Conservation (phyloP, 2,113 vertebrate genomes). For the Elachura formosa region DNA sequence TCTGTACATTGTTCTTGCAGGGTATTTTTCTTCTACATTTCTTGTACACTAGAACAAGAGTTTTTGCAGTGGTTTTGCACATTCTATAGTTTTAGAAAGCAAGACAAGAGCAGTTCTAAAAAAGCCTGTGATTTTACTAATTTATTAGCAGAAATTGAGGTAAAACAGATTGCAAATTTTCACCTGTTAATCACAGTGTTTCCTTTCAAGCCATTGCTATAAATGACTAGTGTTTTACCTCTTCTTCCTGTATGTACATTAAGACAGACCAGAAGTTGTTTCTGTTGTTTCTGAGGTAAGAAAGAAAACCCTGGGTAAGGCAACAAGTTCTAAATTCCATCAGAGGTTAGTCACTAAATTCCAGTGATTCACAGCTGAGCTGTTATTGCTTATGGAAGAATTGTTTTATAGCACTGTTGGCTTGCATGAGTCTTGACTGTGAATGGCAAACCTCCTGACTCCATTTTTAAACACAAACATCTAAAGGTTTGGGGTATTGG, state of each 20-base stretch:
- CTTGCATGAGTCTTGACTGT: neutral
- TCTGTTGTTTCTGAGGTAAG: neutral
- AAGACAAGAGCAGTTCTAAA: neutral
- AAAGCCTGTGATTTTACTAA: neutral
- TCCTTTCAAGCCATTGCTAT: neutral
- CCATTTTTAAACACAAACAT: neutral
- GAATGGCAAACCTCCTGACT: neutral
- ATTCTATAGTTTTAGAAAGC: neutral
- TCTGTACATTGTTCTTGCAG: neutral
- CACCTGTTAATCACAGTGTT: neutral
- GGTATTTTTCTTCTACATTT: neutral
- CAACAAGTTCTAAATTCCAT: slow-evolving; percentile 3
- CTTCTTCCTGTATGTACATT: neutral
- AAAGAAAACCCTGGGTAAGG: slow-evolving; percentile 17
- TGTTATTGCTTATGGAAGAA: neutral
- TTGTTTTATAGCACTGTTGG: neutral
- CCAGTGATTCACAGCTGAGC: slow-evolving; percentile 37
- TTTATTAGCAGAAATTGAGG: neutral
- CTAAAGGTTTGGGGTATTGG: neutral
- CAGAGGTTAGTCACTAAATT: slow-evolving; percentile 17
- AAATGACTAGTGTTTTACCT: neutral
- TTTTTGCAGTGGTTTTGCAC: neutral
- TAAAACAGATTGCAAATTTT: neutral
- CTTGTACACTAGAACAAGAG: neutral
- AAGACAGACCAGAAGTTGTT: neutral